Evolutionary conservation across 1,140 invertebrate species (phyloP).

Genomic region (Drosophila quadrilineata): DNA sequence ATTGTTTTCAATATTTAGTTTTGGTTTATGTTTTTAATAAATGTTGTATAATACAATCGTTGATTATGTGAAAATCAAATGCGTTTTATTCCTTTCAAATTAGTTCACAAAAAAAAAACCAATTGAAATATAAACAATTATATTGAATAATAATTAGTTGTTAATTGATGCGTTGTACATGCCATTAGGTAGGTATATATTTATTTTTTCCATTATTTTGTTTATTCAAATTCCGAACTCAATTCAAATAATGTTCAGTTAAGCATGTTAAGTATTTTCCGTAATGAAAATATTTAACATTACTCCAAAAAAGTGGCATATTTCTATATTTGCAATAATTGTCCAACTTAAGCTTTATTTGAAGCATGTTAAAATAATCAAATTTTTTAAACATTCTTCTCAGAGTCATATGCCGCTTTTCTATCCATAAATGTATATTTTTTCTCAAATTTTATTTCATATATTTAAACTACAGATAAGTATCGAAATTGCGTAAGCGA

Average conservation of each 20-base stretch:
- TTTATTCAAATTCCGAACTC: constrained; percentile 8
- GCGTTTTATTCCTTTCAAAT: constrained; percentile 52
- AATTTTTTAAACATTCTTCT: too few species aligned
- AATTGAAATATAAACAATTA: constrained; percentile 13
- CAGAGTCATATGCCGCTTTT: too few species aligned
- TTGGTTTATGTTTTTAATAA: constrained; percentile 24
- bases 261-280: constrained; percentile 27
- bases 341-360: neutral
- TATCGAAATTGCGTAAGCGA: constrained; percentile 18
- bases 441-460: constrained; percentile 21
- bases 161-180: constrained; percentile 45
- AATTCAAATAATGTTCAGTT: neutral
- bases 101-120: constrained; percentile 28
- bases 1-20: constrained; percentile 1
- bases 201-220: constrained; percentile 32
- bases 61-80: constrained; percentile 37
- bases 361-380: constrained; percentile 8
- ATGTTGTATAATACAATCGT: constrained; percentile 66
- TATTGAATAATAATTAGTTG: constrained; percentile 34
- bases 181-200: constrained; percentile 65
- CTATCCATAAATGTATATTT: constrained; percentile 8
- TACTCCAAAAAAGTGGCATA: constrained; percentile 19
- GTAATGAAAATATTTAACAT: constrained; percentile 31
- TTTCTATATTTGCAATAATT: neutral
- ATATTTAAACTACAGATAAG: constrained; percentile 3